Base-by-base conservation (phyloP, 2,113 vertebrate genomes). In the Scolopax mira region DNA sequence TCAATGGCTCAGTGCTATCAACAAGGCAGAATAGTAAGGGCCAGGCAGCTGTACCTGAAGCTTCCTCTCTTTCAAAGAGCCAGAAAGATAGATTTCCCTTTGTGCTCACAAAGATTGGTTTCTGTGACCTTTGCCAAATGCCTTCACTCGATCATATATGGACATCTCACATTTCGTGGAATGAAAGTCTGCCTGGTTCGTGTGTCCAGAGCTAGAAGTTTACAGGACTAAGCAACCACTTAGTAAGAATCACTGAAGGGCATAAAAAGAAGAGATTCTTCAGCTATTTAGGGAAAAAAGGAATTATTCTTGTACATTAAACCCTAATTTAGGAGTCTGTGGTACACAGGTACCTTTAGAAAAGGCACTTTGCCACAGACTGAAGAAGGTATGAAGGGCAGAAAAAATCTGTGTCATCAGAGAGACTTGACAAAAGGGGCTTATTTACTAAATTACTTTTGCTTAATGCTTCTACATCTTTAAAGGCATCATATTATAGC, bases 111-210 rank as follows among this genome's bases (percentile, higher is more conserved):
- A 69, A 75, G 27, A 65, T 2, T 49, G 19, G 9, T 81, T 89
- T 64, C 61, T 71, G 11, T n/a, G 18, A 42, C 42, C 27, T 64
- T 79, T 64, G 13, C 19, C 49, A 81, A 69, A 58, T 8, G 4
- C 44, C 65, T 85, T 62, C 18, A 12, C 11, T 66, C 3, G 3
- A 35, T 73, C 46, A 42, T 42, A 46, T 7, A 54, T 0, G 0
- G 23, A 24, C 23, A 90, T 30, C 41, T 91, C 58, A 64, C 8
- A 49, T 33, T 86, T 74, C 72, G 35, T 57, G 66, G 35, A 89
- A 60, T 22, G 16, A 54, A 83, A 85, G 14, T 83, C 74, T 62
- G 13, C 13, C 54, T 74, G 24, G 13, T 73, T 55, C 74, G 8
- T 37, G 13, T 60, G 25, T 55, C 54, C 64, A 44, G 46, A 90